These are phyloP conservation scores for Hypomecis atomaria DNA, from an alignment of 2,888 invertebrate species.

Conservation along the genomic window DNA sequence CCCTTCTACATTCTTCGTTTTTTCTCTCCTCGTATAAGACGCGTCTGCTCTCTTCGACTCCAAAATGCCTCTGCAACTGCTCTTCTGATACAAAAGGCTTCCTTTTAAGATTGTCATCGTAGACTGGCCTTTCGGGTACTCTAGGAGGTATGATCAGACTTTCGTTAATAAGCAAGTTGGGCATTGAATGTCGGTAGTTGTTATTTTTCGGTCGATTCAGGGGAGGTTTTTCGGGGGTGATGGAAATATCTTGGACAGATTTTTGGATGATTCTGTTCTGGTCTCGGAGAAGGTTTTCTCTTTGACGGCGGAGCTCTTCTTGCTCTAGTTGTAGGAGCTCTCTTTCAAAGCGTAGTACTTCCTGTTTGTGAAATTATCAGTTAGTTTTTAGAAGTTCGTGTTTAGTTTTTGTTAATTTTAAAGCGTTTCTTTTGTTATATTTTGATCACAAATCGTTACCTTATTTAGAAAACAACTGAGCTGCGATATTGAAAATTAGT, in stretches of 20 bases:
- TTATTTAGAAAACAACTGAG: not conserved
- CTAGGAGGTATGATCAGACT: conserved; percentile 53
- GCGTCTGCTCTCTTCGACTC: conserved; percentile 75
- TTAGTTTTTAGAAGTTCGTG: conserved; percentile 18
- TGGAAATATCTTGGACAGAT: conserved; percentile 87
- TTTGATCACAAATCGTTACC: not conserved
- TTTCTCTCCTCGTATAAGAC: conserved; percentile 68
- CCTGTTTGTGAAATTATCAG: conserved; percentile 64
- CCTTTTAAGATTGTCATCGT: conserved; percentile 64
- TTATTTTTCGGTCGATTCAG: conserved; percentile 57
- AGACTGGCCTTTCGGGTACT: conserved; percentile 54
- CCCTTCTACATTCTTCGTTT: conserved; percentile 44
- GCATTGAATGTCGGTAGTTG: conserved; percentile 80
- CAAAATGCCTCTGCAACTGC: conserved; percentile 77
- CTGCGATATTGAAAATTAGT: conserved; percentile 3
- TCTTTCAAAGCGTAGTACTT: conserved; percentile 91
- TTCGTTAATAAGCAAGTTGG: conserved; percentile 74
- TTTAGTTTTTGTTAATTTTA: conserved; percentile 14
- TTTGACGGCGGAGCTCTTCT: conserved; percentile 90
- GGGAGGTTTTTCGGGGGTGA: conserved; percentile 68
- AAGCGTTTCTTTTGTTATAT: conserved; percentile 1
- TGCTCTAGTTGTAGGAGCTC: conserved; percentile 91
- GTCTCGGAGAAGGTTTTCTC: conserved; percentile 89
- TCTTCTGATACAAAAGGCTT: conserved; percentile 80
- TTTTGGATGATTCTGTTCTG: conserved; percentile 85